Base-by-base conservation (phyloP, 2,888 invertebrate species). In the Scaptomyza tumidula region DNA sequence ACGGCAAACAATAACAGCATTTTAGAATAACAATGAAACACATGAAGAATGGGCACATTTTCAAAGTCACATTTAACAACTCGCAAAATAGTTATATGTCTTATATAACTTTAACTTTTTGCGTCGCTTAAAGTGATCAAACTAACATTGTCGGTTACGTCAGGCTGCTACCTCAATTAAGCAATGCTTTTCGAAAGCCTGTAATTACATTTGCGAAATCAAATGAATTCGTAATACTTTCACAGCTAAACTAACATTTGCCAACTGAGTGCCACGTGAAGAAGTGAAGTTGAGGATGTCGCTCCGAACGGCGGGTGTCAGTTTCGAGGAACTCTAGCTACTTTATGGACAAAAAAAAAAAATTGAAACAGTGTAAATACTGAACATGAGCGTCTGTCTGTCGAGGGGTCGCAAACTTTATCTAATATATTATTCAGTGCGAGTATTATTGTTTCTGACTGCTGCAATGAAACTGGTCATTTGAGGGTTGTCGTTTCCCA, bases 221-320 rank as follows among this genome's bases (percentile, higher is more conserved):
- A 64, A 80, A 86, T 88, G 86, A 86, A 90, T 80, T 80, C 80
- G 72, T 85, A 87, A 89, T 86, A 70, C 78, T 71, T 74, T 56
- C 14, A 29, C 45, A 59, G 63, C 13, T 39, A 53, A 76, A 56
- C 58, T 57, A 66, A 53, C 35, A 60, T 29, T 49, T 46, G 19
- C 46, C 27, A n/a, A 50, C 48, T 0, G 24, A 24, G 3, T 24
- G 24, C 24, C 24, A 24, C 24, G 24, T 24, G 0, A 24, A 24
- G 3, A 24, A 3, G 3, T 24, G 4, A 24, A 5, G 24, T 24
- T 3, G 24, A 24, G 1, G 24, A 24, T 24, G 24, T 3, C 24
- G 24, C 5, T 24, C 0, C 24, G 24, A 24, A 24, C 5, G 24
- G 24, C 24, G 1, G 24, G 24, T 24, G 24, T 29, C 29, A 6